A percentile compares a stretch with the other conserved stretches of the same genome.
Conservation (phyloP, 2,113 vertebrate species). For the Carollia perspicillata region DNA sequence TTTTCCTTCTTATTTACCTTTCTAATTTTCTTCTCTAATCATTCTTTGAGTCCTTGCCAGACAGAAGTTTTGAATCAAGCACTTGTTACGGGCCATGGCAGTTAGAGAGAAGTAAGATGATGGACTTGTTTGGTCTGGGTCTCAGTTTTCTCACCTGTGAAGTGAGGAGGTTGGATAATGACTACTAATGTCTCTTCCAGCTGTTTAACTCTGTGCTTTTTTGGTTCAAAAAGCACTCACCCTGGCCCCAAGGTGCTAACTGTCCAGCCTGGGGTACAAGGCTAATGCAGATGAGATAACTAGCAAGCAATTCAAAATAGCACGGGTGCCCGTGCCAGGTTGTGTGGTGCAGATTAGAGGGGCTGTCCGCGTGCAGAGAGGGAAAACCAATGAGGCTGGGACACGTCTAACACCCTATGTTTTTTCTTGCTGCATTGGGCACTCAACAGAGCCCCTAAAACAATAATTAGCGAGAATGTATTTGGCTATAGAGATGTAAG, state of each 20-base stretch:
- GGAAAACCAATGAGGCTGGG: background rate
- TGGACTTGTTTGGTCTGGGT: background rate
- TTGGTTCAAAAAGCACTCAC: background rate
- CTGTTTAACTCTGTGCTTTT: slow-evolving; percentile 35
- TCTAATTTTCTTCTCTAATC: background rate
- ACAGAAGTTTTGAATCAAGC: background rate
- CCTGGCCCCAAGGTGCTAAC: background rate
- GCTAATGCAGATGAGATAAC: background rate
- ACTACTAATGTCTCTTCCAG: background rate
- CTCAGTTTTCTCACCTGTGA: slow-evolving; percentile 35
- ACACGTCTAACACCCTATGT: background rate
- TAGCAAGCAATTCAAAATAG: background rate
- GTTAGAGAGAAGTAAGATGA: background rate
- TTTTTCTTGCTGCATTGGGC: slow-evolving; percentile 35
- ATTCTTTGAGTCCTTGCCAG: background rate
- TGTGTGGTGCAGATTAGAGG: background rate
- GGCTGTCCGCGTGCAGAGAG: background rate
- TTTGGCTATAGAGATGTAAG: slow-evolving; percentile 48
- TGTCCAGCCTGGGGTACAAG: background rate
- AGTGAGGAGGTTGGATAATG: background rate
- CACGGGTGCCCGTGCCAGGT: background rate
- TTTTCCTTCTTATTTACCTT: background rate
- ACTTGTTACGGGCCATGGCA: background rate
- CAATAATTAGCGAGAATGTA: slow-evolving; percentile 42
- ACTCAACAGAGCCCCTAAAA: slow-evolving; percentile 39